Evolutionary conservation across 2,113 vertebrate genomes (phyloP).

Genomic region (Eublepharis macularius): DNA sequence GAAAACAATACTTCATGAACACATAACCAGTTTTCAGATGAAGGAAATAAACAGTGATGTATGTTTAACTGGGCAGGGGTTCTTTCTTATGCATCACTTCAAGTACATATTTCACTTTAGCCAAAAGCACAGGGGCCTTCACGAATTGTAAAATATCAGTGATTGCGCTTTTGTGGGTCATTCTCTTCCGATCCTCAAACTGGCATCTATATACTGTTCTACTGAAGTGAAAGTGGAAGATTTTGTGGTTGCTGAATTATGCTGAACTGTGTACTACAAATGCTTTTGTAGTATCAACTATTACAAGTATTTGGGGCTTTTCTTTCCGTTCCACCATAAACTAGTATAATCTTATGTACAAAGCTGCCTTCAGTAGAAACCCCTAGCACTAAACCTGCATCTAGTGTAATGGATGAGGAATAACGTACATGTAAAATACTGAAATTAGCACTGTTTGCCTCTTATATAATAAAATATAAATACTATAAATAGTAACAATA

Average conservation of each 20-base stretch:
- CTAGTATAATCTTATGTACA: slow-evolving; percentile 19
- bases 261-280: slow-evolving; percentile 32
- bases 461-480: slow-evolving; percentile 83
- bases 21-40: slow-evolving; percentile 29
- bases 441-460: slow-evolving; percentile 60
- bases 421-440: slow-evolving; percentile 68
- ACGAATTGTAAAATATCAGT: slow-evolving; percentile 8
- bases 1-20: slow-evolving; percentile 27
- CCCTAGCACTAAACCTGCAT: slow-evolving; percentile 24
- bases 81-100: slow-evolving; percentile 23
- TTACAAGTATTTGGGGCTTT: slow-evolving; percentile 16
- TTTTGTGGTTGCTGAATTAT: slow-evolving; percentile 35
- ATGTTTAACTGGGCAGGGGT: slow-evolving; percentile 4
- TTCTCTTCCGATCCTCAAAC: slow-evolving; percentile 35
- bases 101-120: not conserved
- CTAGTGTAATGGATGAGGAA: slow-evolving; percentile 55
- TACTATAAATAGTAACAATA: slow-evolving; percentile 68
- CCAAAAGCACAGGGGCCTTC: slow-evolving; percentile 7
- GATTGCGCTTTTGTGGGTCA: not conserved
- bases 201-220: slow-evolving; percentile 26
- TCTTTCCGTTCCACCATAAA: slow-evolving; percentile 39
- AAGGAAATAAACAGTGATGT: slow-evolving; percentile 43
- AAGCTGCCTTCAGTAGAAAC: slow-evolving; percentile 44
- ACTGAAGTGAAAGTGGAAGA: slow-evolving; percentile 53
- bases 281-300: slow-evolving; percentile 39